Conservation (phyloP, 92 coral and sea anemone genomes). For the Bergia puertoricense region DNA sequence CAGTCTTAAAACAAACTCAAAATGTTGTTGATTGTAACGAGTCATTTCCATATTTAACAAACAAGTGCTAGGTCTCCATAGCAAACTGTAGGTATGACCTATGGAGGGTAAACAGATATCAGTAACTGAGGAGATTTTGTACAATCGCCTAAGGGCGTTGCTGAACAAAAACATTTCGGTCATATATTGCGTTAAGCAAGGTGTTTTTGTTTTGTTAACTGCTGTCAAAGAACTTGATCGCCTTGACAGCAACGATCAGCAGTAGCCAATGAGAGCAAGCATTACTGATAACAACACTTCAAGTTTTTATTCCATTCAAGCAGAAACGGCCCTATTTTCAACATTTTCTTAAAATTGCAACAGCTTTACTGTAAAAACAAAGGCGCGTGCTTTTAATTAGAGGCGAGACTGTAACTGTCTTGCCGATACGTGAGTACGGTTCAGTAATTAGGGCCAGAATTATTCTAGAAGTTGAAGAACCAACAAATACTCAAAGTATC, state of each 20-base stretch:
- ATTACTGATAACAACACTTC: too few species aligned
- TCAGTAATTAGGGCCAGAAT: too few species aligned
- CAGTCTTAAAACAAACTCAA: slow-evolving; percentile 23
- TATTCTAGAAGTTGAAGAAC: too few species aligned
- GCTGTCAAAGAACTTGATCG: slow-evolving; percentile 12
- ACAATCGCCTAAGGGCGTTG: not conserved
- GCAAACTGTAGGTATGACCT: not conserved
- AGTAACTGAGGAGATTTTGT: too few species aligned
- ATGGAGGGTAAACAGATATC: not conserved
- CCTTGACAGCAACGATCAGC: not conserved
- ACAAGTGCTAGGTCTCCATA: not conserved
- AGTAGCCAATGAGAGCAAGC: not conserved
- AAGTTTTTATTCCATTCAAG: too few species aligned
- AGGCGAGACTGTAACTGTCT: too few species aligned
- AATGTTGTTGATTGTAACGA: slow-evolving; percentile 24
- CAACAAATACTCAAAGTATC: too few species aligned
- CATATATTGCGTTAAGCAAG: not conserved
- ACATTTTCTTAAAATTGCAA: too few species aligned
- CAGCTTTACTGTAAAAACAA: too few species aligned
- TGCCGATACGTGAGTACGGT: too few species aligned
- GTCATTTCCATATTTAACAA: slow-evolving; percentile 35
- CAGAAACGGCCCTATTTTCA: too few species aligned
- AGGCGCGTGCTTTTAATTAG: too few species aligned
- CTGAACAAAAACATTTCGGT: not conserved
- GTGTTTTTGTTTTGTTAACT: not conserved